Evolutionary conservation across 2,888 invertebrate species (phyloP).

Genomic region (Axea sp.): DNA sequence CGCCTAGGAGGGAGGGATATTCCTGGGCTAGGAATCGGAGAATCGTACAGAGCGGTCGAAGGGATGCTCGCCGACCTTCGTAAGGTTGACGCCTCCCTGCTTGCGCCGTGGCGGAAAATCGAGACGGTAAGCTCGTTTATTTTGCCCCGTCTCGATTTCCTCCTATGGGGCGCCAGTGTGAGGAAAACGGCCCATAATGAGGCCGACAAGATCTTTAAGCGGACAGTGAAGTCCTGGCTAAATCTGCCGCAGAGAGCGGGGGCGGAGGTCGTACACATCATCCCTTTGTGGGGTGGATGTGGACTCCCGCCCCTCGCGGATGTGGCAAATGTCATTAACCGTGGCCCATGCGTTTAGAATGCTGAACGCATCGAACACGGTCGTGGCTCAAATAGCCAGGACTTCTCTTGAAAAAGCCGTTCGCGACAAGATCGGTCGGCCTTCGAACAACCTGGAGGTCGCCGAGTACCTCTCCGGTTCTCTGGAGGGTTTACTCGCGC

Average conservation of each 20-base stretch:
- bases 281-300: constrained; percentile 65
- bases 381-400: constrained; percentile 63
- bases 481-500: constrained; percentile 10
- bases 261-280: constrained; percentile 67
- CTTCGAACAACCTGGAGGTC: constrained; percentile 47
- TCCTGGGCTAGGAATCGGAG: too few species aligned
- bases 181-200: constrained; percentile 62
- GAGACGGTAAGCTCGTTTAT: too few species aligned
- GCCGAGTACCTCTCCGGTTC: constrained; percentile 56
- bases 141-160: constrained; percentile 68
- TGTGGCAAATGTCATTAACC: constrained; percentile 65
- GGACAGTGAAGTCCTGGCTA: constrained; percentile 66
- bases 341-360: constrained; percentile 70
- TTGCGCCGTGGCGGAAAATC: too few species aligned
- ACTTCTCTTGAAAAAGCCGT: constrained; percentile 61
- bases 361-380: constrained; percentile 64
- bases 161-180: constrained; percentile 66
- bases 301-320: constrained; percentile 69
- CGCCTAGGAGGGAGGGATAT: too few species aligned
- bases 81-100: too few species aligned
- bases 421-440: constrained; percentile 17
- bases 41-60: too few species aligned
- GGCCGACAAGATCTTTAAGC: constrained; percentile 66
- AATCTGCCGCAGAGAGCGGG: constrained; percentile 71
- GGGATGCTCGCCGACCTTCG: too few species aligned